Evolutionary conservation across 2,797 vertebrate genomes (phyloP).

Genomic region (Todus mexicanus): DNA sequence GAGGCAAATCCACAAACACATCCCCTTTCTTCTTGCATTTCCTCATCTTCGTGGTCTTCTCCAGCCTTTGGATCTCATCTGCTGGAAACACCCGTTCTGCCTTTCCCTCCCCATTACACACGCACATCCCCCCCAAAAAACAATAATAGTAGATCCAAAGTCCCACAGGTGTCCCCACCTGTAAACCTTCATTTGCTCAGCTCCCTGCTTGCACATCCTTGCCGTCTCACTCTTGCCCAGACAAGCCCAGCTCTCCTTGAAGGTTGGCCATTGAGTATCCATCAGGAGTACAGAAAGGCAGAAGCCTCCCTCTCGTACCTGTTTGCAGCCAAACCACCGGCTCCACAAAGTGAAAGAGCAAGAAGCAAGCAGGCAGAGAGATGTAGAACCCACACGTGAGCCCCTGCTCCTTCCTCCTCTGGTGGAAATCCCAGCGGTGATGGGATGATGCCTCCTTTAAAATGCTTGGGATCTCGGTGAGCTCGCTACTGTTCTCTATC

Average conservation of each 20-base stretch:
- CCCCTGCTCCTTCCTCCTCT: not conserved
- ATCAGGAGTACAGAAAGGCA: not conserved
- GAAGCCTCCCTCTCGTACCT: not conserved
- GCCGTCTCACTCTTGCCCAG: not conserved
- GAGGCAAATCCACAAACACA: not conserved
- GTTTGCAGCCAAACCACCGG: not conserved
- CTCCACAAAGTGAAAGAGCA: not conserved
- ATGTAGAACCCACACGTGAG: fast-evolving
- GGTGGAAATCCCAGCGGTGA: not conserved
- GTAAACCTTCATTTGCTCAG: not conserved
- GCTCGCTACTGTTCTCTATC: not conserved
- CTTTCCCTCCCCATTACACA: not conserved
- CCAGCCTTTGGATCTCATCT: not conserved
- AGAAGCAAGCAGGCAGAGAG: not conserved
- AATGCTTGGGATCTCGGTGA: not conserved
- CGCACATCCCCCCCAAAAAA: not conserved
- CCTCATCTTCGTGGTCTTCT: not conserved
- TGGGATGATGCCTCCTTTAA: not conserved
- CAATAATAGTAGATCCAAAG: fast-evolving
- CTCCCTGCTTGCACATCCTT: not conserved
- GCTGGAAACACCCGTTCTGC: not conserved
- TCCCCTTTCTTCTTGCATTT: not conserved
- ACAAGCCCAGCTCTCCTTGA: not conserved
- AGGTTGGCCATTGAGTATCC: not conserved
- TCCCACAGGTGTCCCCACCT: not conserved